Evolutionary conservation across 2,113 vertebrate species (phyloP), one percentile per base, ranked within the genome.

Genomic region (Podilymbus podiceps): DNA sequence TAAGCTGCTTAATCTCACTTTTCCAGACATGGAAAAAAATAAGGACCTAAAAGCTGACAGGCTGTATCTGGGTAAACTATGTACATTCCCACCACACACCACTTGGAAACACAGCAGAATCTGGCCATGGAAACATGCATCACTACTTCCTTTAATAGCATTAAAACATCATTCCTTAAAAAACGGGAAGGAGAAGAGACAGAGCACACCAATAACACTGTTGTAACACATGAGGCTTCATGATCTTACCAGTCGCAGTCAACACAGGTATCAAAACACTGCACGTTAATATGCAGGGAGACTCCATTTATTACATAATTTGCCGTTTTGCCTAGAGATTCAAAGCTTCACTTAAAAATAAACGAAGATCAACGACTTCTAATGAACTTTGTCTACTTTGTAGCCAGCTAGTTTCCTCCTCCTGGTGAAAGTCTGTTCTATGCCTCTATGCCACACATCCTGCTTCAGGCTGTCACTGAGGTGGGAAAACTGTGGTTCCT

Each of bases 1-100:
- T 91, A 86, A 81, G 22, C 78, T 91, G 62, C 69, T 95, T 95
- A 81, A 85, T 92, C 84, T 95, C 84, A 44, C n/a, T 91, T 93
- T 90, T 73, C 75, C 91, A 97, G 90, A 55, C 85, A 94, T 73
- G 1, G 3, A 56, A 85, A 76, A 93, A 77, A 94, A 68, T 55
- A 77, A 93, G 23, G 80, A 63, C 49, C 49, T 75, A 86, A 95
- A 87, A 85, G 69, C 80, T 92, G 89, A 85, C 80, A 87, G 55
- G 42, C 89, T 71, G 24, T 81, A 87, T 72, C 58, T 82, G 50
- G 12, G 25, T 82, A 92, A 88, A 33, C 67, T 73, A 58, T 8
- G 25, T 42, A 81, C 31, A 35, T 25, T 93, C 62, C 49, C 35
- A 89, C 30, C 28, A 44, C n/a, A 47, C 8, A 55, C 31, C 44